A percentile compares a stretch with the other conserved stretches of the same genome.
Conservation (phyloP, 2,888 invertebrate genomes). For the Lamellibrachia satsuma region DNA sequence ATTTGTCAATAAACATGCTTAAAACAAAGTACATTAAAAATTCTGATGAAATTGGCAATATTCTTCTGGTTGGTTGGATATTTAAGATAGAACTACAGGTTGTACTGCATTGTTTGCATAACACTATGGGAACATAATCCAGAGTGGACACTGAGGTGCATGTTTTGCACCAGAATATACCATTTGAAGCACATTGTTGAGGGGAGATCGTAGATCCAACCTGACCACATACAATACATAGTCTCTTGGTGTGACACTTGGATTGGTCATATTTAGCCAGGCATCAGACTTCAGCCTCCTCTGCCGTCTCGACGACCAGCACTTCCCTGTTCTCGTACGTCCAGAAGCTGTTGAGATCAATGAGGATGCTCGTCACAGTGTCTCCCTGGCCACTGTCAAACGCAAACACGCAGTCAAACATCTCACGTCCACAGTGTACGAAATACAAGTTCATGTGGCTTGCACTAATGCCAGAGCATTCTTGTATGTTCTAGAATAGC, state of each 20-base stretch:
- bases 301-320: constrained; percentile 60
- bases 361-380: constrained; percentile 90
- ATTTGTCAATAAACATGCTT: too few species aligned
- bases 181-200: background rate
- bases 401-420: background rate
- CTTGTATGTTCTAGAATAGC: too few species aligned
- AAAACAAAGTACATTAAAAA: too few species aligned
- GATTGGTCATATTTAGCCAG: background rate
- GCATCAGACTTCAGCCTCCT: constrained; percentile 50
- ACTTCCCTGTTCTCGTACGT: constrained; percentile 91
- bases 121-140: too few species aligned
- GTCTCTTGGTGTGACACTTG: background rate
- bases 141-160: background rate
- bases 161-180: background rate
- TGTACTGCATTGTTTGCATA: background rate
- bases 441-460: background rate
- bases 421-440: background rate
- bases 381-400: constrained; percentile 76
- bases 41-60: too few species aligned
- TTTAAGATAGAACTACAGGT: too few species aligned
- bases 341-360: constrained; percentile 96
- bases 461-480: too few species aligned
- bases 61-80: background rate
- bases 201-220: background rate
- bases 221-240: background rate